Conservation (phyloP, 2,888 invertebrate genomes). For the Choreutis nemorana region DNA sequence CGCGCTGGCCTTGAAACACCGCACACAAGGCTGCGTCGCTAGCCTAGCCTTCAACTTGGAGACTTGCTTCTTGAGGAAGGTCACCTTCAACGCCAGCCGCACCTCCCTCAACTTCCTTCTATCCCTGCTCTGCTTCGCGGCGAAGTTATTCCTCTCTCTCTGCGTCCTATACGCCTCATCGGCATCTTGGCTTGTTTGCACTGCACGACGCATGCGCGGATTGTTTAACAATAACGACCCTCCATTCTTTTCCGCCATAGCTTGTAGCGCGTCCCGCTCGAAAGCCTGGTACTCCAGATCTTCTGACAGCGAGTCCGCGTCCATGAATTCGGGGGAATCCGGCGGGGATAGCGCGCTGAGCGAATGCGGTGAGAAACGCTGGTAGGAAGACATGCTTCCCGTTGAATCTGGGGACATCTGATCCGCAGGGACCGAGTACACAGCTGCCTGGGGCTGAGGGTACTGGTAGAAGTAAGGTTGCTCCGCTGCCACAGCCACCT, state of each 20-base stretch:
- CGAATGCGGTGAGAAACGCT: slow-evolving; percentile 9
- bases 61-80: slow-evolving; percentile 67
- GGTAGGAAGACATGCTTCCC: slow-evolving; percentile 22
- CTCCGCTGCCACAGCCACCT: slow-evolving; percentile 13
- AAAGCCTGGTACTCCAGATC: slow-evolving; percentile 75
- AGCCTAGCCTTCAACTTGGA: slow-evolving; percentile 26
- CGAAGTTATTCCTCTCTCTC: background rate
- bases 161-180: background rate
- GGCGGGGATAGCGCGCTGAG: slow-evolving; percentile 43
- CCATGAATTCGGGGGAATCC: slow-evolving; percentile 51
- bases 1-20: too few relatives aligned
- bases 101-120: slow-evolving; percentile 45
- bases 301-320: slow-evolving; percentile 35
- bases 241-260: slow-evolving; percentile 70
- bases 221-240: slow-evolving; percentile 66
- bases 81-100: slow-evolving; percentile 88
- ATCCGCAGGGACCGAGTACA: slow-evolving; percentile 23
- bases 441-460: too few relatives aligned
- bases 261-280: slow-evolving; percentile 71
- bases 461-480: slow-evolving; percentile 20
- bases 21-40: slow-evolving; percentile 18
- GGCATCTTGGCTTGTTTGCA: slow-evolving; percentile 19
- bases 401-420: slow-evolving; percentile 30
- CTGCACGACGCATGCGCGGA: slow-evolving; percentile 75
- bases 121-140: background rate